These are phyloP conservation scores for Trachelipus rathkii DNA, from an alignment of 1,140 invertebrate species.

Conservation along the genomic window DNA sequence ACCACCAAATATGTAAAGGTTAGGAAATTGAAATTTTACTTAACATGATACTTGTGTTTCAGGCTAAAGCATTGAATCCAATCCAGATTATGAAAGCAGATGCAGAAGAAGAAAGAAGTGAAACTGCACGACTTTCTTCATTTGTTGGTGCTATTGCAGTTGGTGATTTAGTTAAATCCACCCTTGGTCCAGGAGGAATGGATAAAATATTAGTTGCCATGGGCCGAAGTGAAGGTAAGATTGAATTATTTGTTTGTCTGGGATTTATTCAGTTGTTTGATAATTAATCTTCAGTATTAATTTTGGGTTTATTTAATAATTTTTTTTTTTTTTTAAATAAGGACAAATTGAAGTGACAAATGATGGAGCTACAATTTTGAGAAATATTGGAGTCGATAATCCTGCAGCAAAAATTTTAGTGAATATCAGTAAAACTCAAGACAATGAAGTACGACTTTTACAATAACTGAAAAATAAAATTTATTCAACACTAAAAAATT, in stretches of 20 bases:
- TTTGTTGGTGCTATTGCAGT: slow-evolving; percentile 98
- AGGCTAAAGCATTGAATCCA: slow-evolving; percentile 75
- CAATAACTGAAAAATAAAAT: neutral
- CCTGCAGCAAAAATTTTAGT: slow-evolving; percentile 97
- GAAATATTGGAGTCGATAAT: slow-evolving; percentile 95
- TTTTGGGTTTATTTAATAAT: slow-evolving; percentile 1
- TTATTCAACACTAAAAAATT: neutral
- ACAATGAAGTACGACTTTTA: slow-evolving; percentile 77
- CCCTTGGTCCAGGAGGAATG: slow-evolving; percentile 99
- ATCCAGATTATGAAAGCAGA: slow-evolving; percentile 88
- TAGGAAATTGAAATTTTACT: neutral
- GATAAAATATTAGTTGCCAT: slow-evolving; percentile 92
- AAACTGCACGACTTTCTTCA: slow-evolving; percentile 83
- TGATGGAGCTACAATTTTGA: slow-evolving; percentile 97
- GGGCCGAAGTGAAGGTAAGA: slow-evolving; percentile 67
- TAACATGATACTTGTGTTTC: neutral
- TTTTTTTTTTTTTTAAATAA: slow-evolving; percentile 14
- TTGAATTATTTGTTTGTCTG: too few relatives aligned
- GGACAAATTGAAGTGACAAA: slow-evolving; percentile 87
- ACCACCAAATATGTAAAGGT: too few relatives aligned
- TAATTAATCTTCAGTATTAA: neutral
- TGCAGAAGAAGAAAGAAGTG: slow-evolving; percentile 85
- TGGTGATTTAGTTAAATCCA: slow-evolving; percentile 96
- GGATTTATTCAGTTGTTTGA: neutral
- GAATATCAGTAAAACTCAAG: slow-evolving; percentile 96